Base-by-base conservation (phyloP, 2,797 vertebrate species). In the Betta splendens region DNA sequence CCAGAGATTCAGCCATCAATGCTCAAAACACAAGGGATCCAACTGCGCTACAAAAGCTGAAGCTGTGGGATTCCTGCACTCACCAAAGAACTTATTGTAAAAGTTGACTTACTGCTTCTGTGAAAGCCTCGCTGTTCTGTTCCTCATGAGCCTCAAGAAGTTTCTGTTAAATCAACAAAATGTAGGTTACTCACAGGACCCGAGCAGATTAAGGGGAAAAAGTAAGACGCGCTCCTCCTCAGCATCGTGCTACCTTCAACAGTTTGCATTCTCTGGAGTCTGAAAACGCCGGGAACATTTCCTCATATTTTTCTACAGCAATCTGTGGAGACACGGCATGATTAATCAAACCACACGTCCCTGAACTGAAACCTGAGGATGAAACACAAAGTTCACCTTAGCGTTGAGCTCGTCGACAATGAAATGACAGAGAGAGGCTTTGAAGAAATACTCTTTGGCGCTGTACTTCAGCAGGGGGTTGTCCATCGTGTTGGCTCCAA, bases 381-480 rank as follows among this genome's bases (percentile, higher is more conserved):
- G 23, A 37, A 46, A 28, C 45, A 5, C 23, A 0, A 1, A 31
- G n/a, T 28, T 49, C 5, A 91, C 98, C 95, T 98, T 99, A 0
- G 98, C 97, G 2, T 99, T 99, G 77, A 99, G 90, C 77, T 99
- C 97, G 12, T 99, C 98, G 12, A 99, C 95, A 0, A 98, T 98
- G 82, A 99, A 99, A 77, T 99, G 98, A 66, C 98, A 99, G 46
- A 99, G 92, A 0, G 96, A 92, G 0, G 98, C 98, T 92, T 99
- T 99, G 88, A 99, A 99, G 91, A 99, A 99, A 84, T 99, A 99
- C 75, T 99, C 98, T 72, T 99, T 99, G 16, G 98, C 97, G 17
- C 98, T 98, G 75, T 99, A 99, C 83, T 99, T 99, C 83, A 99
- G 89, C 75, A 99, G 65, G 1, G 97, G 94, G 52, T 99, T 99